phyloP scores from a whole-genome alignment of 2,113 vertebrate genomes.

The Pseudorectes ferrugineus region DNA sequence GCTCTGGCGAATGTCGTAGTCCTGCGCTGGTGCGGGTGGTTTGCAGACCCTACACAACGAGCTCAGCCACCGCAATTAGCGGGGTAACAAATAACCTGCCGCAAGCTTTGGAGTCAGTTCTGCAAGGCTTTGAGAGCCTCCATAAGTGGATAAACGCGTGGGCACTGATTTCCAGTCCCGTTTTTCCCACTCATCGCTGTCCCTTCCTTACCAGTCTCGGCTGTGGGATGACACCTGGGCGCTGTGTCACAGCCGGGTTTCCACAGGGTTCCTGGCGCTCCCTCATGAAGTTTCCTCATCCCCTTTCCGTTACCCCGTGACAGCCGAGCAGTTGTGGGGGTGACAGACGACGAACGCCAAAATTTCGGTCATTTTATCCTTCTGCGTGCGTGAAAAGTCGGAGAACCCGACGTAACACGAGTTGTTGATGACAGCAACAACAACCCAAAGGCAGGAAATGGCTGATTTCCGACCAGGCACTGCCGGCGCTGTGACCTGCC shows the following conservation, averaged over 20 bases:
- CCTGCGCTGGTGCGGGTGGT: neutral
- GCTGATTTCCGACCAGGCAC: neutral
- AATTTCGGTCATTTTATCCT: neutral
- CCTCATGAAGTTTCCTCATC: neutral
- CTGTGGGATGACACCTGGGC: neutral
- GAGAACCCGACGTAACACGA: neutral
- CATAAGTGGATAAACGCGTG: rapidly evolving
- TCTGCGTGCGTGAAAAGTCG: neutral
- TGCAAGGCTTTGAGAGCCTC: neutral
- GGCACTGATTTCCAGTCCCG: neutral
- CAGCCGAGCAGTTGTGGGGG: neutral
- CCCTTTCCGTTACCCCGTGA: neutral
- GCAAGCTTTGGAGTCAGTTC: neutral
- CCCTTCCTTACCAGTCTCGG: neutral
- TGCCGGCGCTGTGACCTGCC: neutral
- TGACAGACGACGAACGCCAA: rapidly evolving
- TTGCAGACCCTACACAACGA: neutral
- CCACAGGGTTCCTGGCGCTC: neutral
- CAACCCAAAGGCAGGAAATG: neutral
- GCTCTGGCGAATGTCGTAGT: neutral
- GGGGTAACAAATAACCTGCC: neutral
- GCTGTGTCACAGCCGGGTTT: neutral
- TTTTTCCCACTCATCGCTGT: neutral
- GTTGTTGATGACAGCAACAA: neutral
- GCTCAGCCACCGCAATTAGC: neutral